phyloP scores from a whole-genome alignment of 2,888 invertebrate species.

The Uropetala carovei region DNA sequence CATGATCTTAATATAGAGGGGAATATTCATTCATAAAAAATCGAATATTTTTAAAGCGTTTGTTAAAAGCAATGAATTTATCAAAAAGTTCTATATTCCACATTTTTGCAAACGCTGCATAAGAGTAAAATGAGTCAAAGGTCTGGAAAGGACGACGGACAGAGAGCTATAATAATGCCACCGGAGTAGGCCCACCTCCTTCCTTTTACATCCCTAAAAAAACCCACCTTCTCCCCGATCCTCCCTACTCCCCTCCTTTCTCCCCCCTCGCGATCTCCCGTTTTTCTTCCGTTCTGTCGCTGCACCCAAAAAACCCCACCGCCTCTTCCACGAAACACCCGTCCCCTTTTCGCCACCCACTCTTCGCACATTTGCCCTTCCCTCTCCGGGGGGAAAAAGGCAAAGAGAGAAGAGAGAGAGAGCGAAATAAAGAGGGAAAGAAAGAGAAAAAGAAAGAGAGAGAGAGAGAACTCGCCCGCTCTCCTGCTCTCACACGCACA shows the following conservation, averaged over 20 bases:
- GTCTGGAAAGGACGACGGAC: constrained; percentile 9
- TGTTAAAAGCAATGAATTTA: not conserved
- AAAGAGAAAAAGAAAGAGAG: not conserved
- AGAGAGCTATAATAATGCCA: constrained; percentile 17
- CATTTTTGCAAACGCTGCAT: not conserved
- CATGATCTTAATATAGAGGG: too few relatives aligned
- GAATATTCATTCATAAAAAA: not conserved
- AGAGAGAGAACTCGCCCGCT: not conserved
- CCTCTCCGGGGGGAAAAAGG: not conserved
- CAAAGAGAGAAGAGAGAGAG: constrained; percentile 9
- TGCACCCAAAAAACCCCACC: not conserved
- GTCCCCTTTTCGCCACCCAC: not conserved
- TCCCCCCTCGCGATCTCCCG: constrained; percentile 27
- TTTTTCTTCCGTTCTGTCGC: constrained; percentile 46
- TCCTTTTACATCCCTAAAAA: not conserved
- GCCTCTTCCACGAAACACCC: not conserved
- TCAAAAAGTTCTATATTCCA: too few relatives aligned
- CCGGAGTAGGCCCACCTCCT: constrained; percentile 19
- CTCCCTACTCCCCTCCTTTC: not conserved
- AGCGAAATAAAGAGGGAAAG: not conserved
- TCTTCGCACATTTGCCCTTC: too few relatives aligned
- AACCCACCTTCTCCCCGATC: not conserved
- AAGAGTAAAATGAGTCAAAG: constrained; percentile 20
- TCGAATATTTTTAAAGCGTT: not conserved
- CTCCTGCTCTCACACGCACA: constrained; percentile 56